Percentiles rank a stretch among this genome's conserved stretches.
These are phyloP conservation scores for Drosophila athabasca DNA, from an alignment of 1,140 invertebrate genomes.

Conservation along the genomic window DNA sequence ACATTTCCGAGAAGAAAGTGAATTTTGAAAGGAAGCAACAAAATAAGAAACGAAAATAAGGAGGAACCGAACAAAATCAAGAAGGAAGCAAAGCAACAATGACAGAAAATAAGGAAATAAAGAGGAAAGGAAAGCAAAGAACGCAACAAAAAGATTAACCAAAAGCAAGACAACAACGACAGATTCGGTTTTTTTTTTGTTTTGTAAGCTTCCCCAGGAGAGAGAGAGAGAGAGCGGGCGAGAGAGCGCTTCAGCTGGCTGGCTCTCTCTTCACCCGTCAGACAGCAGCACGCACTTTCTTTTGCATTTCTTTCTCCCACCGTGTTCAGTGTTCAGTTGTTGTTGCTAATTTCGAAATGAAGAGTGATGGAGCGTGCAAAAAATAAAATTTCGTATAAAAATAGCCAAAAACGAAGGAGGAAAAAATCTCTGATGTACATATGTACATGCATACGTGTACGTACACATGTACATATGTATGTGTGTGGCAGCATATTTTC, in stretches of 20 bases:
- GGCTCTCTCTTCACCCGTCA: background rate
- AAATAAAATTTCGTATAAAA: conserved; percentile 51
- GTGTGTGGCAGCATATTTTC: background rate
- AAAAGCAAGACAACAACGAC: background rate
- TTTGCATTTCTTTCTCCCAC: conserved; percentile 53
- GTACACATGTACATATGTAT: background rate
- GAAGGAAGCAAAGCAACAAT: conserved; percentile 10
- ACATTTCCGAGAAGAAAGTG: background rate
- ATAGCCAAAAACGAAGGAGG: conserved; percentile 46
- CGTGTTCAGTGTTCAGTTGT: conserved; percentile 57
- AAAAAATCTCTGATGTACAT: conserved; percentile 3
- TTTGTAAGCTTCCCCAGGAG: too few relatives aligned
- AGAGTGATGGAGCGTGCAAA: conserved; percentile 46
- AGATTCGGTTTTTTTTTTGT: conserved; percentile 26
- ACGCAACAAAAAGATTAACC: too few relatives aligned
- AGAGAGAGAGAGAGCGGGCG: too few relatives aligned
- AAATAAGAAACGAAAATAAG: conserved; percentile 1
- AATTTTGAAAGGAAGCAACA: background rate
- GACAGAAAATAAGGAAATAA: background rate
- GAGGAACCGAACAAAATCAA: background rate
- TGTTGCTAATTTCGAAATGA: conserved; percentile 71
- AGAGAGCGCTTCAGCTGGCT: background rate
- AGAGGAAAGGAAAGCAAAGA: too few relatives aligned
- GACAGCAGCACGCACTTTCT: conserved; percentile 57
- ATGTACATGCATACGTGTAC: background rate